Percentiles rank a stretch among this genome's conserved stretches.
Evolutionary conservation across 2,113 vertebrate genomes (phyloP).

Genomic region (Chamaetylas fuelleborni): DNA sequence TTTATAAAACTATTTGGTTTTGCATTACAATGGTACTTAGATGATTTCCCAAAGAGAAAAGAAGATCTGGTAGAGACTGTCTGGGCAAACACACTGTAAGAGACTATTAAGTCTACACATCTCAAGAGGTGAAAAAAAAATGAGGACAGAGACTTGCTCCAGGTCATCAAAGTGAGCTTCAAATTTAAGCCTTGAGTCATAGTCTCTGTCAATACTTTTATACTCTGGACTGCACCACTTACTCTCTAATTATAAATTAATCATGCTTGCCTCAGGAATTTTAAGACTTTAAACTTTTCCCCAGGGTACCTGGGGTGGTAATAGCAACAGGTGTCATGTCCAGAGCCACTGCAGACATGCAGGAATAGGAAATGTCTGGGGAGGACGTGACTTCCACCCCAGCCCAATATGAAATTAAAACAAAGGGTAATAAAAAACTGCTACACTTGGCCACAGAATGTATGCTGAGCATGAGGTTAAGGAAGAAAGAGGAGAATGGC

Average conservation of each 20-base stretch:
- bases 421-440: not conserved
- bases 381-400: not conserved
- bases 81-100: not conserved
- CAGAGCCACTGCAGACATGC: not conserved
- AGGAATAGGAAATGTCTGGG: not conserved
- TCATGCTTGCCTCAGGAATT: not conserved
- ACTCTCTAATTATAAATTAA: not conserved
- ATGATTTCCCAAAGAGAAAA: not conserved
- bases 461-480: not conserved
- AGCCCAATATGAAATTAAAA: not conserved
- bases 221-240: not conserved
- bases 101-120: not conserved
- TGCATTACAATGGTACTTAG: not conserved
- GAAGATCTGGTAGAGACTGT: not conserved
- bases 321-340: not conserved
- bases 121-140: not conserved
- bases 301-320: not conserved
- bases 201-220: not conserved
- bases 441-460: not conserved
- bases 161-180: not conserved
- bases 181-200: not conserved
- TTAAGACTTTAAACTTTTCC: not conserved
- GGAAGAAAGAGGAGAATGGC: not conserved
- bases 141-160: not conserved
- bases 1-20: not conserved